Base-by-base conservation (phyloP, 2,888 invertebrate genomes). In the Tyria jacobaeae region DNA sequence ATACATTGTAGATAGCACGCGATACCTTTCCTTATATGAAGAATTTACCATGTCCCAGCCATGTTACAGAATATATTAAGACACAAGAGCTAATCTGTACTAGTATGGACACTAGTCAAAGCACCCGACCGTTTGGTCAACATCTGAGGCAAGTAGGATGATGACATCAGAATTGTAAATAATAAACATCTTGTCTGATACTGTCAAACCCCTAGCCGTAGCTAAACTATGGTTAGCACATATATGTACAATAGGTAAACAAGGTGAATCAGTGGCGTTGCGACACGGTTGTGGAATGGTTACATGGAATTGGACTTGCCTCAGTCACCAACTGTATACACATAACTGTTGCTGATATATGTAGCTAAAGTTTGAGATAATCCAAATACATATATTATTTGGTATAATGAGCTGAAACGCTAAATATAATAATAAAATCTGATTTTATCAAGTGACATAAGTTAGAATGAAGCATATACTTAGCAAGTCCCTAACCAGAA, bases 261-360 rank as follows among this genome's bases (percentile, higher is more conserved):
- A 84, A 61, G 65, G 77, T 92, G 92, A 92, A 81, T 92, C 92
- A 92, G 82, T 80, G 75, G 62, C 73, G 78, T 85, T 84, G 81
- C 79, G 79, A 79, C 80, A 86, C 80, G 80, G 72, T 82, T 76
- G 76, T 79, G 79, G 80, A 70, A 79, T 75, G 74, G 67, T 71
- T 76, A 78, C 82, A 85, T 82, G 84, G 84, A 84, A 83, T 83
- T 80, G 73, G 78, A 75, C 71, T 81, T 80, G 77, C 81, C 80
- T 80, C 76, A 66, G 64, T 67, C 72, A 69, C 81, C 87, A 89
- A 77, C 87, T 90, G 89, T 88, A 82, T 83, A 89, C 82, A 90
- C 77, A 87, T 62, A 66, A 62, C 17, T 63, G 49, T 50, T 55
- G 63, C 34, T 54, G 57, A 58, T 54, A 15, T 62, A n/a, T n/a